phyloP scores from a whole-genome alignment of 2,113 vertebrate species.

The Megaleporinus macrocephalus region DNA sequence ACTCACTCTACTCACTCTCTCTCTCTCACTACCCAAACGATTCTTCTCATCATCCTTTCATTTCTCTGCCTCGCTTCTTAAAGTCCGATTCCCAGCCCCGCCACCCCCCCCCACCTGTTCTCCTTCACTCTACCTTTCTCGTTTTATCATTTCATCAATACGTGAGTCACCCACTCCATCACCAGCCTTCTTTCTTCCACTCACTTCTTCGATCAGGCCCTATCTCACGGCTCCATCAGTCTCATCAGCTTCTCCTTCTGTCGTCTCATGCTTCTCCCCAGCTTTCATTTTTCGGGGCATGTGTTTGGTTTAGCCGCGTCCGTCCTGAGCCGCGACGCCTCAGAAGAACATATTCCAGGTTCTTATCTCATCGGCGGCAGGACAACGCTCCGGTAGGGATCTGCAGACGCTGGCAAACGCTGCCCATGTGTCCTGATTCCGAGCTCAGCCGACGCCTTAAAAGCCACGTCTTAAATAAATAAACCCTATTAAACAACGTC shows the following conservation, averaged over 20 bases:
- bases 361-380: not conserved
- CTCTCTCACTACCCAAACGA: not conserved
- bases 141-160: constrained; percentile 50
- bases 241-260: constrained; percentile 18
- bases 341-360: not conserved
- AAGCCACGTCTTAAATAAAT: constrained; percentile 43
- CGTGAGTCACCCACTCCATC: not conserved
- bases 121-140: constrained; percentile 19
- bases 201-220: constrained; percentile 4
- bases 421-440: not conserved
- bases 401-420: too few species aligned
- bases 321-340: not conserved
- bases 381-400: not conserved
- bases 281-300: not conserved
- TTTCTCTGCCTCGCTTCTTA: constrained; percentile 16
- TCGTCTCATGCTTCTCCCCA: not conserved
- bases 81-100: constrained; percentile 29
- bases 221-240: constrained; percentile 9
- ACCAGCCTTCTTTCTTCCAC: not conserved
- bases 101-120: not conserved
- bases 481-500: constrained; percentile 22
- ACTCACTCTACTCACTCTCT: too few species aligned
- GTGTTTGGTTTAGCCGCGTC: not conserved
- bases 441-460: constrained; percentile 24
- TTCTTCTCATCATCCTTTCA: constrained; percentile 10